Conservation (phyloP, 1,140 invertebrate genomes). For the Drosophila parvula region DNA sequence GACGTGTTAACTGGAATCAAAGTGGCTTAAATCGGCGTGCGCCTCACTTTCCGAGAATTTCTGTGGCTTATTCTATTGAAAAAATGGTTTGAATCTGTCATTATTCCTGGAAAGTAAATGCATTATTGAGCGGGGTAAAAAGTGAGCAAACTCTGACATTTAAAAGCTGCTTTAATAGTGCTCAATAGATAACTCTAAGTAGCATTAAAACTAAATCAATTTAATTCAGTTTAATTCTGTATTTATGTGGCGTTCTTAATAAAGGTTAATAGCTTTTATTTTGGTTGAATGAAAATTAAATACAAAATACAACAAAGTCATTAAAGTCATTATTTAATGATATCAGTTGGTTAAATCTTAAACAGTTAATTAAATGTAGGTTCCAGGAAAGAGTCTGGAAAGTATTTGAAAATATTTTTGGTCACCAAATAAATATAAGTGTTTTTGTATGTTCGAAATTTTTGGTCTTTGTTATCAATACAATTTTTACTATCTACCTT, state of each 20-base stretch:
- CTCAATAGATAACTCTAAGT: not conserved
- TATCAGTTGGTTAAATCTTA: not conserved
- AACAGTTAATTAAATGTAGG: not conserved
- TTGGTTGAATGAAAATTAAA: not conserved
- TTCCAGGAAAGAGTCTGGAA: no score
- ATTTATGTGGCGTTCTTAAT: not conserved
- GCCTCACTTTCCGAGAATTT: constrained; percentile 28
- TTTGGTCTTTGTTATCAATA: not conserved
- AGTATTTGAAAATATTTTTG: not conserved
- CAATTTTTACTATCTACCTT: not conserved
- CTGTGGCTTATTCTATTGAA: not conserved
- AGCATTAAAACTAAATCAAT: not conserved
- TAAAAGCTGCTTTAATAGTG: not conserved
- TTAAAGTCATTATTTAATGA: no score
- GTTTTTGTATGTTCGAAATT: not conserved
- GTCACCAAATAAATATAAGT: not conserved
- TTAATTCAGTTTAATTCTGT: not conserved
- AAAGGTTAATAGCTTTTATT: not conserved
- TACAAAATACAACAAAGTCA: not conserved
- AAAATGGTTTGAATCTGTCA: not conserved
- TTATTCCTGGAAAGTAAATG: constrained; percentile 24
- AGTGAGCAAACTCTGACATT: not conserved
- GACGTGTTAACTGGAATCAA: constrained; percentile 34
- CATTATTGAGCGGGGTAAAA: constrained; percentile 1
- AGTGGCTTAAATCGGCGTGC: constrained; percentile 10